A percentile compares a stretch with the other conserved stretches of the same genome.
phyloP scores from a whole-genome alignment of 2,797 vertebrate species.

The Coreius guichenoti region DNA sequence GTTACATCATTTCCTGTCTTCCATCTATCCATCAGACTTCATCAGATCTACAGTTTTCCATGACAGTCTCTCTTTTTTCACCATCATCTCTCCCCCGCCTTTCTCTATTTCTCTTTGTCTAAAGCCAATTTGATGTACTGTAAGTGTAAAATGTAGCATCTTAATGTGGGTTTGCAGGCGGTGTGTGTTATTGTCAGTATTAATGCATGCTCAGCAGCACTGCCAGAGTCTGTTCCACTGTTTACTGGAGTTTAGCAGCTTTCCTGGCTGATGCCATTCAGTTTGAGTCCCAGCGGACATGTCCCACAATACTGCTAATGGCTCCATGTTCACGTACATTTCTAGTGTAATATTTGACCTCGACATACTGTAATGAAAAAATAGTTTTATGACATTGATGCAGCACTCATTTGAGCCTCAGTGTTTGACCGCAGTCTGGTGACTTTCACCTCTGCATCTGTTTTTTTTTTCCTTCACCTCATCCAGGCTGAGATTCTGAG shows the following conservation, averaged over 20 bases:
- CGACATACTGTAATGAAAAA: slow-evolving; percentile 50
- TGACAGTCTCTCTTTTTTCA: slow-evolving; percentile 19
- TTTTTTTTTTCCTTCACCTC: slow-evolving; percentile 55
- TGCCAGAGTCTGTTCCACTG: slow-evolving; percentile 18
- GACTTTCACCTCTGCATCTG: slow-evolving; percentile 26
- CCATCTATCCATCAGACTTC: slow-evolving; percentile 1
- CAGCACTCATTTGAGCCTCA: slow-evolving; percentile 33
- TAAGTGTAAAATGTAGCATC: slow-evolving; percentile 51
- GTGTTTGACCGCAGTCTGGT: slow-evolving; percentile 43
- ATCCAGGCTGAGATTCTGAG: slow-evolving; percentile 96
- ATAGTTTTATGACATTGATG: slow-evolving; percentile 51
- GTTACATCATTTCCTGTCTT: slow-evolving; percentile 28
- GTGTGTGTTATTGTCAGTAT: slow-evolving; percentile 20
- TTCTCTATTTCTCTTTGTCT: slow-evolving; percentile 40
- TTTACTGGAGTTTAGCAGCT: slow-evolving; percentile 32
- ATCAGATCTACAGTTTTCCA: slow-evolving; percentile 31
- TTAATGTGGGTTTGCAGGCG: slow-evolving; percentile 30
- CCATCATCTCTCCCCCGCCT: neutral
- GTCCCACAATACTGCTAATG: slow-evolving; percentile 49
- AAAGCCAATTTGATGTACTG: slow-evolving; percentile 44
- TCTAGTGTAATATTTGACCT: slow-evolving; percentile 44
- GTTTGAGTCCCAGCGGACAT: slow-evolving; percentile 38
- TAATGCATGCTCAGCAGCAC: slow-evolving; percentile 30
- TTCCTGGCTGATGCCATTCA: slow-evolving; percentile 27
- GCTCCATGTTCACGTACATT: slow-evolving; percentile 32